Evolutionary conservation across 1,140 invertebrate genomes (phyloP), one percentile per base, ranked within the genome.

Genomic region (Gonatopus flavifemur): DNA sequence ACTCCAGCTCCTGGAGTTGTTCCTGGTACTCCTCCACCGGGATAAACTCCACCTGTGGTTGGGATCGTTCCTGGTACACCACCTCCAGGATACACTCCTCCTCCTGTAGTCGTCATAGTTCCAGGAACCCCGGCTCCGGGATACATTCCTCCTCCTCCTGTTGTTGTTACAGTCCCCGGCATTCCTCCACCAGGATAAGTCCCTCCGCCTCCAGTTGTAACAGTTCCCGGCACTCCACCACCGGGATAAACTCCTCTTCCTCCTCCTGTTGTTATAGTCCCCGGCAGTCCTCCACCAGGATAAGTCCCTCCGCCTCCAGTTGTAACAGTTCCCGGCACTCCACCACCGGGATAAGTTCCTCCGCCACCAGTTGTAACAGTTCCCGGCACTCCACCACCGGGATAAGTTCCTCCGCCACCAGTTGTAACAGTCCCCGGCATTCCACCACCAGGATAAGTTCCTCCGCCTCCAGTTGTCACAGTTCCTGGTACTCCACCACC

Each of bases 221-320:
- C 31, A 30, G 40, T 8, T 22, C 52, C 28, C 10, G 54, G 38
- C 24, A 53, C 22, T 12, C 49, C 19, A 15, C 37, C 36, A 21
- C 53, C 41, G 47, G 55, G 39, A 54, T 52, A 52, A 5, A 12
- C 9, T 32, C 19, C 43, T 37, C 49, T 53, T 47, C 41, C 45
- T 37, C 49, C 55, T 47, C 41, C 45, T 24, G 30, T 1, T 22
- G 39, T 32, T 36, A 44, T 25, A 37, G 30, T 46, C 32, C 45
- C 56, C 47, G 58, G 51, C 25, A 37, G 41, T 13, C 33, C 30
- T 21, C 53, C 52, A 38, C 44, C 37, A 9, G 55, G 33, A 54
- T 55, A 55, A 25, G 7, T 18, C 20, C 28, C 33, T 5, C 15
- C 37, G 35, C 22, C 53, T 25, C 36, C 47, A 21, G 16, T 2